Base-by-base conservation (phyloP, 2,113 vertebrate genomes). In the Columbina picui region DNA sequence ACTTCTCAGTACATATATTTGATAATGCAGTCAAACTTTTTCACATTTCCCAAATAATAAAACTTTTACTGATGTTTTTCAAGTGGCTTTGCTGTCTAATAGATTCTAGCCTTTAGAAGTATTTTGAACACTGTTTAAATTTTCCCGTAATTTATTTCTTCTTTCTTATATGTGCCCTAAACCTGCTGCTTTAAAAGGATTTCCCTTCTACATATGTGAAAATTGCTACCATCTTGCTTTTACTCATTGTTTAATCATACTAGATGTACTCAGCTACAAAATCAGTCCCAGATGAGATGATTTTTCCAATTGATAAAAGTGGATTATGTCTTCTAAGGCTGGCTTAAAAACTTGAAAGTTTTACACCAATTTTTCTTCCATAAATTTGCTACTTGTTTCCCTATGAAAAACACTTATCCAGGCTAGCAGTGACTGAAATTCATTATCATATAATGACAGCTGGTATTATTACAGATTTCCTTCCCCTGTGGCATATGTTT, bases 381-480 rank as follows among this genome's bases (percentile, higher is more conserved):
- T 81, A 75, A 84, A 82, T 88, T 87, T 93, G 4, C n/a, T 27
- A 32, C 43, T 80, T 81, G 13, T 76, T 89, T 71, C 69, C 36
- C 47, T 77, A 59, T 12, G 47, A 74, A 90, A 77, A 85, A 70
- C 70, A 77, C 39, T 85, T 87, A 71, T 15, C 50, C 68, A 92
- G 64, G 75, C 93, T 94, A 91, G 75, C 20, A 96, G 82, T 89
- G 52, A 90, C 55, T 86, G 79, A 88, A 95, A 90, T 59, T 93
- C 75, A 83, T 95, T 95, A 91, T 69, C 70, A 80, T 95, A 96
- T 92, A 97, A 95, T 88, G 87, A 89, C 88, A 91, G 68, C 79
- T 94, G 87, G 60, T 90, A 91, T 92, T 95, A 86, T 76, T 93
- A 84, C 87, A 93, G 67, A 93, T 78, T 92, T 87, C 67, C 81